Percentiles rank a stretch among this genome's conserved stretches.
Conservation (phyloP, 2,888 invertebrate genomes). For the Leucophenga maculata region DNA sequence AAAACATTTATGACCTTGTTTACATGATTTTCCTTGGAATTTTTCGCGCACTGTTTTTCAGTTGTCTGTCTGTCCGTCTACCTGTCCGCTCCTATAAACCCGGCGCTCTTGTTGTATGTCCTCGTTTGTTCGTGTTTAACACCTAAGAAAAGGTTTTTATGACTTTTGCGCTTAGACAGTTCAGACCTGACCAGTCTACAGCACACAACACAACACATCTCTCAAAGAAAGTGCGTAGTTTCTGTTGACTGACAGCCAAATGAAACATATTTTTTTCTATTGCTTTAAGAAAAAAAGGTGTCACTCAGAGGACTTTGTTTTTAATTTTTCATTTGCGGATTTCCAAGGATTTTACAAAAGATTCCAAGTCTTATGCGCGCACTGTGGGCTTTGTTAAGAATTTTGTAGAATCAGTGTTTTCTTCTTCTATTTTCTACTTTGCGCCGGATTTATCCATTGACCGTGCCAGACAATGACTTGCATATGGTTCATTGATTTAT, state of each 20-base stretch:
- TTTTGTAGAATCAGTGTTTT: too few relatives aligned
- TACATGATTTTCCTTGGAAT: conserved; percentile 52
- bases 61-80: not conserved
- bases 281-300: conserved; percentile 45
- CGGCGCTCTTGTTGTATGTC: conserved; percentile 54
- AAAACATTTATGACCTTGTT: conserved; percentile 33
- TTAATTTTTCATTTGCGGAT: conserved; percentile 14
- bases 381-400: too few relatives aligned
- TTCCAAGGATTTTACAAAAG: not conserved
- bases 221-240: conserved; percentile 53
- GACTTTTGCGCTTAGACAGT: conserved; percentile 50
- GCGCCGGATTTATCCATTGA: conserved; percentile 37
- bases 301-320: conserved; percentile 31
- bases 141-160: conserved; percentile 3
- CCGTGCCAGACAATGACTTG: conserved; percentile 51
- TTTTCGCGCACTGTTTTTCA: not conserved
- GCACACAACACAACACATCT: not conserved
- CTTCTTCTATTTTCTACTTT: conserved; percentile 15
- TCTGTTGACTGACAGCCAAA: too few relatives aligned
- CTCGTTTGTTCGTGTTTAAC: conserved; percentile 25
- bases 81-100: conserved; percentile 44
- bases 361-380: too few relatives aligned
- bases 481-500: conserved; percentile 59
- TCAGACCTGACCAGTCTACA: conserved; percentile 42
- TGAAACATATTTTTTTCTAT: conserved; percentile 33